phyloP scores from a whole-genome alignment of 2,888 invertebrate species.

The Rhogogaster chlorosoma region DNA sequence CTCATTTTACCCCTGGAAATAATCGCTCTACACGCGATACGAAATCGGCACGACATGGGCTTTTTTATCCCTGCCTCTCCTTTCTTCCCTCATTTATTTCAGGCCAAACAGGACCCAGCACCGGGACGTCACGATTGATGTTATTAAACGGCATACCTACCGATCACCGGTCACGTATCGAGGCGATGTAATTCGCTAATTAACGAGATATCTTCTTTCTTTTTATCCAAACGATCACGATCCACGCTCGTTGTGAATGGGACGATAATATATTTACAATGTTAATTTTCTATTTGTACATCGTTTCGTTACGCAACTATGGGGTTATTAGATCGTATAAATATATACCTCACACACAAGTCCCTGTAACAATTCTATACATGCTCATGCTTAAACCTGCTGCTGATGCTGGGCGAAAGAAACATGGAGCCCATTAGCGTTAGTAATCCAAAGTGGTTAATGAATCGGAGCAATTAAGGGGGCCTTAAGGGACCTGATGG shows the following conservation, averaged over 20 bases:
- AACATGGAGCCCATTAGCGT: constrained; percentile 71
- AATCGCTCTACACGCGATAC: not conserved
- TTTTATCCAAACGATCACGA: not conserved
- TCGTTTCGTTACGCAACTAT: constrained; percentile 58
- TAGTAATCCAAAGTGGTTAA: constrained; percentile 71
- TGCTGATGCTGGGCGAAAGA: constrained; percentile 53
- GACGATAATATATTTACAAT: not conserved
- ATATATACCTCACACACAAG: not conserved
- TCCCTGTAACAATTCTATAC: constrained; percentile 18
- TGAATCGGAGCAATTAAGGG: constrained; percentile 75
- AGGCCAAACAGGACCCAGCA: not conserved
- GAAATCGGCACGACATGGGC: constrained; percentile 6
- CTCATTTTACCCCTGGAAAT: not conserved
- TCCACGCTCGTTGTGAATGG: not conserved
- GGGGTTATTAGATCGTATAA: constrained; percentile 67
- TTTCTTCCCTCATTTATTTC: not conserved
- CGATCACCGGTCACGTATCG: not conserved
- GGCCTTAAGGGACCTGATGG: constrained; percentile 30
- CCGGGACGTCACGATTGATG: constrained; percentile 18
- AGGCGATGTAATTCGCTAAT: constrained; percentile 34
- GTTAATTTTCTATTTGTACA: not conserved
- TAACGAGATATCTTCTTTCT: not conserved
- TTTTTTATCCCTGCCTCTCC: not conserved
- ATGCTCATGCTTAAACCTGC: not conserved
- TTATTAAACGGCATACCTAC: constrained; percentile 33